A percentile compares a stretch with the other conserved stretches of the same genome.
phyloP scores from a whole-genome alignment of 2,888 invertebrate species.

The Lasioglossum pauxillum region DNA sequence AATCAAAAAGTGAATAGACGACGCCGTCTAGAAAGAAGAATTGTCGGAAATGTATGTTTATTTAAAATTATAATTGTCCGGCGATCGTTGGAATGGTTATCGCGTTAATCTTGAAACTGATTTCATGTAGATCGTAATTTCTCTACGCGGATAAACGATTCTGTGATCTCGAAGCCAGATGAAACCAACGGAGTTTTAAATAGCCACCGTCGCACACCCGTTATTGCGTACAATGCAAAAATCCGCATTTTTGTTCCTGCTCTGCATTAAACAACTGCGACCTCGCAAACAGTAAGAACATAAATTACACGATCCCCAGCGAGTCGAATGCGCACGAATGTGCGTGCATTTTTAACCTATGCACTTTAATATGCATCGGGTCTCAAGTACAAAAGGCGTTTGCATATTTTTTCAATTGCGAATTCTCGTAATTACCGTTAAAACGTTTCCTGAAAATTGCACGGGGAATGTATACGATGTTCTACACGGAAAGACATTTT shows the following conservation, averaged over 20 bases:
- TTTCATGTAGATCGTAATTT: neutral
- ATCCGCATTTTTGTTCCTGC: neutral
- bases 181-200: neutral
- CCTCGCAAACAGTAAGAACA: neutral
- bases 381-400: slow-evolving; percentile 14
- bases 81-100: neutral
- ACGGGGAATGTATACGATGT: neutral
- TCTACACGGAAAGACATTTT: neutral
- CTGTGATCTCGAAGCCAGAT: neutral
- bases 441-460: neutral
- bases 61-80: neutral
- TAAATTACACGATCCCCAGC: slow-evolving; percentile 6
- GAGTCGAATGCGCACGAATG: neutral
- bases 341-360: neutral
- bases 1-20: too few relatives aligned
- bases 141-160: neutral
- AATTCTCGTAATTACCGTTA: slow-evolving; percentile 1
- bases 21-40: too few relatives aligned
- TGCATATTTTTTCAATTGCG: slow-evolving; percentile 9
- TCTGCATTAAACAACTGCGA: neutral
- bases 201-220: neutral
- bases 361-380: slow-evolving; percentile 12
- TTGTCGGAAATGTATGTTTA: neutral
- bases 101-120: neutral
- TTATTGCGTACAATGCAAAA: neutral